Evolutionary conservation across 2,888 invertebrate species (phyloP).

Genomic region (Pyrocoelia pectoralis): DNA sequence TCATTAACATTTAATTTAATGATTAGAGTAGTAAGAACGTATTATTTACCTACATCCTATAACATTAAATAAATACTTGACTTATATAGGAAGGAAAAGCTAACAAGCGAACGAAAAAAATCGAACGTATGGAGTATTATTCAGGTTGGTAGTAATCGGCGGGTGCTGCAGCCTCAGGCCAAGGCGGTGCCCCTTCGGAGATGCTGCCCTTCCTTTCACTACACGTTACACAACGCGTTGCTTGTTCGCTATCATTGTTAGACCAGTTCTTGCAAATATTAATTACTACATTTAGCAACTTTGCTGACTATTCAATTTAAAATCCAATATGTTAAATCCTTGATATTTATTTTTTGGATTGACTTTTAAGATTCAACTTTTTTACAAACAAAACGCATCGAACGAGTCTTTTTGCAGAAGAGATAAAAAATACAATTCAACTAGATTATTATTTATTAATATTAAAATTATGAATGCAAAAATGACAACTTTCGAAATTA

Average conservation of each 20-base stretch:
- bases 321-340: conserved; percentile 12
- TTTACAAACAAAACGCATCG: too few species aligned
- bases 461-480: too few species aligned
- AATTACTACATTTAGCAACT: conserved; percentile 27
- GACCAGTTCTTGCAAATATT: conserved; percentile 35
- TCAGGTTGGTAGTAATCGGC: conserved; percentile 48
- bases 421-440: too few species aligned
- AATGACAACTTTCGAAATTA: not conserved
- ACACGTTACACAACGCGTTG: conserved; percentile 55
- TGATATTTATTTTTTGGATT: conserved; percentile 8
- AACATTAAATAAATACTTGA: not conserved
- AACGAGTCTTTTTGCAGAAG: too few species aligned
- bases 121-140: not conserved
- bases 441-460: too few species aligned
- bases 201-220: conserved; percentile 61
- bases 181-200: conserved; percentile 58
- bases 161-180: conserved; percentile 58
- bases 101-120: not conserved
- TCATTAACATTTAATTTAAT: conserved; percentile 8
- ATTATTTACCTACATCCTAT: conserved; percentile 5
- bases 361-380: conserved; percentile 3
- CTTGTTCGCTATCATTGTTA: conserved; percentile 40
- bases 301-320: conserved; percentile 13
- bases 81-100: not conserved
- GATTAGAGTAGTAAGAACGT: not conserved